Evolutionary conservation across 2,888 invertebrate genomes (phyloP).

Genomic region (Hirtodrosophila duncani): DNA sequence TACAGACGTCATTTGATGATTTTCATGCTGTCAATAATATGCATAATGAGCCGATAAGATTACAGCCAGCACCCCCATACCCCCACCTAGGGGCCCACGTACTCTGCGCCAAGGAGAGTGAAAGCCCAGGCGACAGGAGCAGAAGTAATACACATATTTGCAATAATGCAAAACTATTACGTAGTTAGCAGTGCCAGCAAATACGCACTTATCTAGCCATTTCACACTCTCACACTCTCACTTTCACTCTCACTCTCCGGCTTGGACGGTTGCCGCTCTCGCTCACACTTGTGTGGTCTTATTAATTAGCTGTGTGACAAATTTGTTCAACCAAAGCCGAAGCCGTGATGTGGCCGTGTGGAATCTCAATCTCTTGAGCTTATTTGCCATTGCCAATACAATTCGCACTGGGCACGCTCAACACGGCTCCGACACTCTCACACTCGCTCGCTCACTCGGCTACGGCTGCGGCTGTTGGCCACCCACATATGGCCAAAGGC

Average conservation of each 20-base stretch:
- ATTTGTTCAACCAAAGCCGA: too few species aligned
- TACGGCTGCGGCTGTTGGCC: constrained; percentile 4
- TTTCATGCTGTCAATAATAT: too few species aligned
- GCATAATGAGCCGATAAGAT: too few species aligned
- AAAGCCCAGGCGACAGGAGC: constrained; percentile 8
- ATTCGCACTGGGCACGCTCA: too few species aligned
- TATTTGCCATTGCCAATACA: too few species aligned
- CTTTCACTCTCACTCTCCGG: neutral
- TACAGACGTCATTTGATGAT: constrained; percentile 19
- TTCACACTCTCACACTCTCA: neutral
- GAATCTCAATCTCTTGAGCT: too few species aligned
- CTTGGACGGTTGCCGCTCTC: constrained; percentile 5
- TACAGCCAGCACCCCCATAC: too few species aligned
- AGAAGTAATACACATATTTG: neutral
- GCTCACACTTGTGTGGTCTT: too few species aligned
- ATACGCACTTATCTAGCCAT: neutral
- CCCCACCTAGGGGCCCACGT: too few species aligned
- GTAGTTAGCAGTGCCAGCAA: constrained; percentile 9
- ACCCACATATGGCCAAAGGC: constrained; percentile 29
- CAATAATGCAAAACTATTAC: constrained; percentile 22
- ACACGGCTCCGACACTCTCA: constrained; percentile 19
- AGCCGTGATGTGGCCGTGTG: too few species aligned
- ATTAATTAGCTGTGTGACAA: constrained; percentile 23
- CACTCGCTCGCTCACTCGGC: constrained; percentile 21
- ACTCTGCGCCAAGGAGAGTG: constrained; percentile 12